These are phyloP conservation scores for Poeciliopsis infans DNA, from an alignment of 2,797 vertebrate species.

Conservation along the genomic window DNA sequence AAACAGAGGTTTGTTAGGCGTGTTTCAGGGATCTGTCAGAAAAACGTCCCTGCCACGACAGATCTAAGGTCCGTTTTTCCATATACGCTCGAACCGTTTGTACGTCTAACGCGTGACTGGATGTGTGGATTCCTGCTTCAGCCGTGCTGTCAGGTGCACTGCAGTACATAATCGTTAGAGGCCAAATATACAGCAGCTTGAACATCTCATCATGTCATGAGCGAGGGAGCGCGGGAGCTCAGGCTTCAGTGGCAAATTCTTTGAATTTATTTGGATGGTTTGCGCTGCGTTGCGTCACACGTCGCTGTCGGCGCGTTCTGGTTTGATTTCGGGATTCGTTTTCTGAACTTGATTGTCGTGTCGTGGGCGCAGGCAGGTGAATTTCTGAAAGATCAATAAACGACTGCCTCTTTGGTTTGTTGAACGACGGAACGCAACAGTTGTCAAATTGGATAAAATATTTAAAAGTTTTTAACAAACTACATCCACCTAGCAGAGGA, in stretches of 20 bases:
- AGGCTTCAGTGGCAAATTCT: background rate
- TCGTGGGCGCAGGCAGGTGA: no score
- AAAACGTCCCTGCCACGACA: conserved; percentile 3
- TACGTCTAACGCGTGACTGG: background rate
- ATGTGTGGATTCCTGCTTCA: background rate
- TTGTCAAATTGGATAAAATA: no score
- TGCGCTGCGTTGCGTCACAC: background rate
- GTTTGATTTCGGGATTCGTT: background rate
- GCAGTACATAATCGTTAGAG: background rate
- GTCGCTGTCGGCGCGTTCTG: background rate
- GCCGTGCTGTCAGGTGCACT: background rate
- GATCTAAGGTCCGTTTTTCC: background rate
- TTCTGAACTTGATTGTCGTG: background rate
- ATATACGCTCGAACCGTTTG: background rate
- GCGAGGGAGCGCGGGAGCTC: background rate
- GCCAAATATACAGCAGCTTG: background rate
- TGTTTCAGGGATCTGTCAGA: conserved; percentile 44
- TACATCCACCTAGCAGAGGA: no score
- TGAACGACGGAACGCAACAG: no score
- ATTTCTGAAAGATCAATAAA: no score
- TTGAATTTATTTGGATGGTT: background rate
- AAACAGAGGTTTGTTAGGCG: background rate
- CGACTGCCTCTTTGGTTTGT: no score
- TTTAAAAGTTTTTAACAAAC: no score
- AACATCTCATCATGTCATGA: background rate